phyloP scores from a whole-genome alignment of 1,140 invertebrate species.

The Pantala flavescens region DNA sequence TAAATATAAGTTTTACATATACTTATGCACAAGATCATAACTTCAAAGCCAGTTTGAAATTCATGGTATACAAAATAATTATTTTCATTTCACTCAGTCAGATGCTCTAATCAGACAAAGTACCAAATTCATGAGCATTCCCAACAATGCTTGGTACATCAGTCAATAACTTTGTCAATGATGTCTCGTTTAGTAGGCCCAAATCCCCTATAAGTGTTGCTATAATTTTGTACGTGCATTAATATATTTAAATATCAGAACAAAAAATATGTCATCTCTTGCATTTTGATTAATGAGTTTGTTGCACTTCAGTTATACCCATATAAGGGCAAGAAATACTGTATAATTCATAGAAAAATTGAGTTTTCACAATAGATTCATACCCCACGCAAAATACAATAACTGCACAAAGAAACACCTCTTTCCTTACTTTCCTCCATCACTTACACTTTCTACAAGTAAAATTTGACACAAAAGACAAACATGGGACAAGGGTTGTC shows the following conservation, averaged over 20 bases:
- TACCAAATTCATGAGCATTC: neutral
- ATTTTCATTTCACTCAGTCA: conserved; percentile 8
- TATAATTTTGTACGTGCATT: conserved; percentile 7
- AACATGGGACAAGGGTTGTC: too few relatives aligned
- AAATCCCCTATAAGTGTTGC: neutral
- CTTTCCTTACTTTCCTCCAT: neutral
- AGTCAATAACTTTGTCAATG: neutral
- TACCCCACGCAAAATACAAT: neutral
- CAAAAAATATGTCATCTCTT: conserved; percentile 10
- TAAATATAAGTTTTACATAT: neutral
- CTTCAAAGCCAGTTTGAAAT: neutral
- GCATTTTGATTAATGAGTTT: conserved; percentile 3
- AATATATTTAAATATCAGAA: conserved; percentile 6
- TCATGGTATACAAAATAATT: conserved; percentile 8
- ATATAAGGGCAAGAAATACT: neutral
- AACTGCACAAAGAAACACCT: neutral
- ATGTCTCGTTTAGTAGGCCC: neutral
- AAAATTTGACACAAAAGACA: too few relatives aligned
- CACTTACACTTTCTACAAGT: too few relatives aligned
- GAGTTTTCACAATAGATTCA: conserved; percentile 3
- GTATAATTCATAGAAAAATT: conserved; percentile 11
- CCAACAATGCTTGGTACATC: conserved; percentile 1
- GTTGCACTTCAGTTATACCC: neutral
- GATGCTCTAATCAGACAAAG: neutral
- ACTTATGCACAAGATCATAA: neutral